phyloP scores from a whole-genome alignment of 2,797 vertebrate species.

The Scyliorhinus canicula region DNA sequence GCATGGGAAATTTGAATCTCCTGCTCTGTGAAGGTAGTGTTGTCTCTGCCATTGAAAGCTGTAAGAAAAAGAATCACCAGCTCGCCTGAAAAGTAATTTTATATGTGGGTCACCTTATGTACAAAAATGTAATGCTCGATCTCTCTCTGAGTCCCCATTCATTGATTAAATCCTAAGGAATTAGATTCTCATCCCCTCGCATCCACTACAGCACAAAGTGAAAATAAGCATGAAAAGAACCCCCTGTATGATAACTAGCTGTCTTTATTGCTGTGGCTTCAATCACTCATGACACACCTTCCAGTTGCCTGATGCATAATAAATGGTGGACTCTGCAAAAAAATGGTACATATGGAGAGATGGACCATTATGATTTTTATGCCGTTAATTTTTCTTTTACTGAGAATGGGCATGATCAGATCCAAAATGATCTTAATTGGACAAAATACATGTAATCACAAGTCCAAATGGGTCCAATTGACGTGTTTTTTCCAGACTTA shows the following conservation, averaged over 20 bases:
- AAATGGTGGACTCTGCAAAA: neutral
- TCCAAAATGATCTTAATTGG: neutral
- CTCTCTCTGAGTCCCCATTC: neutral
- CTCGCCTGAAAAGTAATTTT: slow-evolving; percentile 14
- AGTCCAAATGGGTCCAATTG: neutral
- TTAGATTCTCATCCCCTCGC: neutral
- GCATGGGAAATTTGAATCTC: neutral
- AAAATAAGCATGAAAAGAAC: neutral
- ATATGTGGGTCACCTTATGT: neutral
- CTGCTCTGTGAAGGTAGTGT: neutral
- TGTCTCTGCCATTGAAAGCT: neutral
- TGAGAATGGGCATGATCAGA: neutral
- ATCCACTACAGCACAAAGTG: neutral
- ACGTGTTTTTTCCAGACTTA: neutral
- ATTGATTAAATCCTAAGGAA: neutral
- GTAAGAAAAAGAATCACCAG: neutral
- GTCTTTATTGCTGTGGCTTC: neutral
- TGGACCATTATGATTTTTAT: neutral
- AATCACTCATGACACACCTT: neutral
- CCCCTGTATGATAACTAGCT: neutral
- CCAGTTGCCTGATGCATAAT: neutral
- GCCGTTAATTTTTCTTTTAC: neutral
- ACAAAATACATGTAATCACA: neutral
- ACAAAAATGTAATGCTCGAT: neutral
- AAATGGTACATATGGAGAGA: neutral